Conservation (phyloP, 2,888 invertebrate species). For the Morpho achilles region DNA sequence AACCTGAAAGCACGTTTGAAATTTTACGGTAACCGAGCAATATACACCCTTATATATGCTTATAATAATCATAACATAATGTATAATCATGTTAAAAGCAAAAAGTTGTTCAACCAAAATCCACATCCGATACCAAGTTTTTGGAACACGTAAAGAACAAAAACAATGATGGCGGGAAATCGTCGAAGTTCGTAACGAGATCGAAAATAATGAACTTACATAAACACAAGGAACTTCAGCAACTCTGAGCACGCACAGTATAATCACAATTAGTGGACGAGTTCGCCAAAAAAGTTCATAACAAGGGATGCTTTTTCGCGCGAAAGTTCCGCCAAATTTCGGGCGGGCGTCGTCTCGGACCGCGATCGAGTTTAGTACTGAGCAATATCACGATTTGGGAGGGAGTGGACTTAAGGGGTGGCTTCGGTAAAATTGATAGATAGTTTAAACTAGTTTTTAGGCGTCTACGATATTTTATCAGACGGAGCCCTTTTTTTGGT, state of each 20-base stretch:
- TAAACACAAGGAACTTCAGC: conserved; percentile 17
- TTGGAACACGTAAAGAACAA: conserved; percentile 9
- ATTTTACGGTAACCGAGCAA: too few relatives aligned
- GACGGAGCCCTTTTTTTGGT: conserved; percentile 8
- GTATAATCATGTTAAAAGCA: conserved; percentile 8
- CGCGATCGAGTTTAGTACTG: conserved; percentile 25
- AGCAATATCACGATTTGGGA: conserved; percentile 19
- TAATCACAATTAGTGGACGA: conserved; percentile 24
- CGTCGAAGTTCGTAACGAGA: conserved; percentile 9
- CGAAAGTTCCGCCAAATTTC: conserved; percentile 21
- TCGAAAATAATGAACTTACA: conserved; percentile 28
- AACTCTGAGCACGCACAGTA: conserved; percentile 27
- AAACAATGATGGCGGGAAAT: conserved; percentile 10
- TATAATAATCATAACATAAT: neutral
- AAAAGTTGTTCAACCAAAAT: conserved; percentile 3
- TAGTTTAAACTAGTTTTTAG: conserved; percentile 26
- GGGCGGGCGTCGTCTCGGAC: conserved; percentile 27
- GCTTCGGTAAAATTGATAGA: conserved; percentile 29
- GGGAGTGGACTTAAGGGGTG: conserved; percentile 32
- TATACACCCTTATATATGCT: neutral
- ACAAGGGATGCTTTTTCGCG: conserved; percentile 16
- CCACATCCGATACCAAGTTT: conserved; percentile 7
- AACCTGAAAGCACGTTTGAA: too few relatives aligned
- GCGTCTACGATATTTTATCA: conserved; percentile 16
- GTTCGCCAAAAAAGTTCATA: conserved; percentile 23